Evolutionary conservation across 64 coral and sea anemone genomes (phyloP).

Genomic region (Pocillopora verrucosa): DNA sequence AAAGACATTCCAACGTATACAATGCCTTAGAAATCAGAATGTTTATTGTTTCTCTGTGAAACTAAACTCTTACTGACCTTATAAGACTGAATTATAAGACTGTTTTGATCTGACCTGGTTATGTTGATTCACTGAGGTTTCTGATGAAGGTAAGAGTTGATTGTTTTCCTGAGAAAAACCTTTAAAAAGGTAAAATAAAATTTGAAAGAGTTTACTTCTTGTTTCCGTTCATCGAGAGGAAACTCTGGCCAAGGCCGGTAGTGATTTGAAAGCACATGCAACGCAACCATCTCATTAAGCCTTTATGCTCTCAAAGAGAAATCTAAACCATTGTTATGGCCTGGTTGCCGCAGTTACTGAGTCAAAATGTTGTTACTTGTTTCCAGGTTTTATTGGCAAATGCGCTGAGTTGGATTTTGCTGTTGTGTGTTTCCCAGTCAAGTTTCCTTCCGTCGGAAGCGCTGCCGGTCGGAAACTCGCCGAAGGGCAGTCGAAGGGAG

Average conservation of each 20-base stretch:
- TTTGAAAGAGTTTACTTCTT: not conserved
- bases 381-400: constrained; percentile 19
- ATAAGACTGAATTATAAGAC: not conserved
- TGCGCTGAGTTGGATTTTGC: not conserved
- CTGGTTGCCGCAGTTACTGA: not conserved
- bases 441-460: not conserved
- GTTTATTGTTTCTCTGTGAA: not conserved
- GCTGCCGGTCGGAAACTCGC: constrained; percentile 4
- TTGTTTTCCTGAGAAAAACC: not conserved
- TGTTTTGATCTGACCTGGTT: not conserved
- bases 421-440: not conserved
- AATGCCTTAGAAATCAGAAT: no score
- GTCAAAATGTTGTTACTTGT: not conserved
- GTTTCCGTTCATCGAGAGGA: not conserved
- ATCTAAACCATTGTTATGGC: no score
- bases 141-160: not conserved
- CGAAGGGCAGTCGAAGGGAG: constrained; percentile 6
- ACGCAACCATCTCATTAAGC: no score
- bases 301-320: no score
- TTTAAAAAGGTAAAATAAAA: not conserved
- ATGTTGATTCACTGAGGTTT: not conserved
- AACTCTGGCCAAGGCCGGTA: no score
- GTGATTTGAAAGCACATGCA: no score
- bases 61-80: not conserved
- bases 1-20: no score